Evolutionary conservation across 2,797 vertebrate species (phyloP), one percentile per base, ranked within the genome.

Genomic region (Falco berigora): DNA sequence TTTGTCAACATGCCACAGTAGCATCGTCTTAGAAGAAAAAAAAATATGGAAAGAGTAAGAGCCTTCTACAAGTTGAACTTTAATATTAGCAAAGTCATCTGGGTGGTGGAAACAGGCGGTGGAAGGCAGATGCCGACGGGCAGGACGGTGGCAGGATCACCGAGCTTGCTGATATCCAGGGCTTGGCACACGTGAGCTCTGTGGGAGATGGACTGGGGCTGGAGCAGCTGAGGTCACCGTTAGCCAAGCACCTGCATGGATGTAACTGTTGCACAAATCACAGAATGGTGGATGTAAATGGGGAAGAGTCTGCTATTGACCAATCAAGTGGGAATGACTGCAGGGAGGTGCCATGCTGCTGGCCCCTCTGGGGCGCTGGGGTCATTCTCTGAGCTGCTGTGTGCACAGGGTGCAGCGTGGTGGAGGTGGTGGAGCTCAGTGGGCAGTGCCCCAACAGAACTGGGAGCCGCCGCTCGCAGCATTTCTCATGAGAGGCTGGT

Each of bases 1-100:
- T 95, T 92, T 95, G 92, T 94, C 95, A 94, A 67, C 64, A 6
- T 95, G 93, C 89, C 95, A 94, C 68, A 40, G 64, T 19, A 80
- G 50, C 75, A 66, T 77, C 90, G 38, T 93, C 92, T 74, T 87
- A 83, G 84, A 91, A 83, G 71, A 76, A 81, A 72, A 85, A 46
- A 53, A 82, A 38, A 38, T 38, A 61, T 64, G 78, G 84, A 53
- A 93, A 80, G 63, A 76, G 63, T 22, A 47, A 61, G 38, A 85
- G 61, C 34, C 81, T 80, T 79, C 46, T 74, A 44, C 36, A 67
- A 44, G 61, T 18, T 66, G 38, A 77, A 88, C 64, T 81, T 73
- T 76, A 87, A 44, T 3, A 58, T 56, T 5, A 34, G 56, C 61
- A 17, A 30, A 52, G 77, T 52, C 69, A 74, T 44, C 63, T 32